A percentile compares a stretch with the other conserved stretches of the same genome.
These are phyloP conservation scores for Odobenus rosmarus DNA, from an alignment of 2,113 vertebrate genomes.

Conservation along the genomic window DNA sequence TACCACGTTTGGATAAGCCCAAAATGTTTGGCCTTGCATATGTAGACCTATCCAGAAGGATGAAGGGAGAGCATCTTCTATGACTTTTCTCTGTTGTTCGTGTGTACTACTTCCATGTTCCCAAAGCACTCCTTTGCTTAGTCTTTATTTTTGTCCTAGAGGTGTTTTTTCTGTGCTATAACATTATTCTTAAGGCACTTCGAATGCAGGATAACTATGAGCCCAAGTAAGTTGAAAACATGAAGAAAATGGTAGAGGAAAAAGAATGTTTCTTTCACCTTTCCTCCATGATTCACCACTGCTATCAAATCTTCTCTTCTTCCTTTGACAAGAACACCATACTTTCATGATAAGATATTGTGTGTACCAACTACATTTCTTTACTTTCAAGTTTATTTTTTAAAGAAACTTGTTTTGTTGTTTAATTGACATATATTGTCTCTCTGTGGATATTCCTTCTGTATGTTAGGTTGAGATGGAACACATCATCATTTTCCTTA, in stretches of 20 bases:
- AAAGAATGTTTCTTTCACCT: not conserved
- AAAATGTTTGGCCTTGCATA: not conserved
- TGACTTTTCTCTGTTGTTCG: not conserved
- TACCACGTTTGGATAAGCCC: not conserved
- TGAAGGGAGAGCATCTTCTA: not conserved
- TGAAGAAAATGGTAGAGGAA: not conserved
- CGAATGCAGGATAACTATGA: not conserved
- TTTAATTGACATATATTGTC: not conserved
- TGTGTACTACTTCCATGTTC: not conserved
- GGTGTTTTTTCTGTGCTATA: not conserved
- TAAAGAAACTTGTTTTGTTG: not conserved
- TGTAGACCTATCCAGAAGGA: not conserved
- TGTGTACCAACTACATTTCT: not conserved
- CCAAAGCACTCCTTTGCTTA: not conserved
- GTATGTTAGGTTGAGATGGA: slow-evolving; percentile 2
- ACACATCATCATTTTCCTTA: not conserved
- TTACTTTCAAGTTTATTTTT: slow-evolving; percentile 30
- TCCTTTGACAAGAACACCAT: not conserved
- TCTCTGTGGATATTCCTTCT: not conserved
- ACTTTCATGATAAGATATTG: not conserved
- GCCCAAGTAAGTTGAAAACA: not conserved
- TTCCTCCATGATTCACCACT: not conserved
- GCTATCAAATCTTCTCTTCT: not conserved
- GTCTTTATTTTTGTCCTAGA: not conserved
- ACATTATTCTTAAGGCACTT: slow-evolving; percentile 8